Conservation (phyloP, 2,113 vertebrate genomes). For the Synodontis membranacea region DNA sequence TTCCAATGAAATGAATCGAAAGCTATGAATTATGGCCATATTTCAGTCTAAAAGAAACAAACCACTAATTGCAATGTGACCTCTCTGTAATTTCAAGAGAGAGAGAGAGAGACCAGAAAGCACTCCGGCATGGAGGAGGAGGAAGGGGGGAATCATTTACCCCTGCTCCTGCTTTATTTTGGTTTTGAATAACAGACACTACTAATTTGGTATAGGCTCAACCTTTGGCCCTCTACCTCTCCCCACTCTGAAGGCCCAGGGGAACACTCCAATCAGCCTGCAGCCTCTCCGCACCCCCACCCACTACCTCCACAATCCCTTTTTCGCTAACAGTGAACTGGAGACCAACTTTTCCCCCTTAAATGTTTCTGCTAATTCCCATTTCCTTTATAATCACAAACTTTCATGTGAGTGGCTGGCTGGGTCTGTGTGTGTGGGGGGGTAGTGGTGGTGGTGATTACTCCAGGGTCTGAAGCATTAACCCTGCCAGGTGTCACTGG, state of each 20-base stretch:
- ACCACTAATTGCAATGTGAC: conserved; percentile 80
- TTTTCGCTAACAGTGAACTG: conserved; percentile 73
- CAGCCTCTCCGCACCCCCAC: conserved; percentile 66
- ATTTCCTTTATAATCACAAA: conserved; percentile 93
- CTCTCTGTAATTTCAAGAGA: conserved; percentile 75
- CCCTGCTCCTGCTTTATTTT: conserved; percentile 86
- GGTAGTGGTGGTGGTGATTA: conserved; percentile 79
- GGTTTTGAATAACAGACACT: conserved; percentile 90
- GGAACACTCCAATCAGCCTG: conserved; percentile 86
- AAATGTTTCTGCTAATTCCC: conserved; percentile 91
- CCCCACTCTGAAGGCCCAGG: conserved; percentile 59
- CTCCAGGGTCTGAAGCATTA: conserved; percentile 84
- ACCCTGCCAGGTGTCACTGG: conserved; percentile 89
- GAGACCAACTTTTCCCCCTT: conserved; percentile 70
- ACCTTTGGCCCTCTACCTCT: conserved; percentile 73
- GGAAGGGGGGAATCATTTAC: conserved; percentile 75
- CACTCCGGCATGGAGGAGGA: conserved; percentile 67
- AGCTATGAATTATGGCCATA: conserved; percentile 82
- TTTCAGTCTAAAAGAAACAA: conserved; percentile 83
- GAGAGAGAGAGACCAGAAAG: conserved; percentile 73
- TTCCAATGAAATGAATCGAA: conserved; percentile 73
- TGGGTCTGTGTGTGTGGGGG: conserved; percentile 66
- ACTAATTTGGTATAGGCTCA: conserved; percentile 85
- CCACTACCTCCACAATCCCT: conserved; percentile 60
- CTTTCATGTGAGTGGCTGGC: conserved; percentile 84